Evolutionary conservation across 2,113 vertebrate species (phyloP), one percentile per base, ranked within the genome.

Genomic region (Ascaphus truei): DNA sequence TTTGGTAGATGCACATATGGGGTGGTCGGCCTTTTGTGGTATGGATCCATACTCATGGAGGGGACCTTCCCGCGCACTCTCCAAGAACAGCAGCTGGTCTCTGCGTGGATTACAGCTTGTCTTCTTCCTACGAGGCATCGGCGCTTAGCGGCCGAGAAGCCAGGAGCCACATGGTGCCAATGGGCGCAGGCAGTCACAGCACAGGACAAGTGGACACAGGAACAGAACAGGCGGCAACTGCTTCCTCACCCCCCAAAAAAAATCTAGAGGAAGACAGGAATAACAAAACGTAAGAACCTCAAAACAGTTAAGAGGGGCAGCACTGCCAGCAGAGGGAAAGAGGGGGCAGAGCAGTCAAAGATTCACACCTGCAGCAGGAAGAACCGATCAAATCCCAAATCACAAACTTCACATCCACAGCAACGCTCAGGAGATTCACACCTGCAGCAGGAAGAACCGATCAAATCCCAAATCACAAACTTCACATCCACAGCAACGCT

Each of bases 61-160:
- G 56, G 83, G 77, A 57, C 89, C 92, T 73, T 86, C 75, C 64
- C 74, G 7, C 8, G 93, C 89, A n/a, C 57, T 81, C 20, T 98
- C 91, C 71, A 83, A 62, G 79, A 98, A 98, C 5, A 71, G 62
- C 85, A 98, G 80, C 27, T 87, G 84, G 72, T 85, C 68, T 78
- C 86, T 96, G 12, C n/a, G 73, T 37, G 63, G 63, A 5, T 79
- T 63, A 39, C 3, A 55, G 6, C 5, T 7, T 7, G 18, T 36
- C 75, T 88, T 94, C 69, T 76, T 89, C 81, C 85, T 92, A 1
- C 89, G 92, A 83, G 95, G 93, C 96, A 98, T 98, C 83, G 84
- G 82, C 74, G 41, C 9, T 59, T 2, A 7, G 80, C 82, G 84
- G 61, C 36, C 74, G 18, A 52, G 53, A 51, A 72, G 58, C 4